Conservation (phyloP, 2,113 vertebrate genomes). For the Galemys pyrenaicus region DNA sequence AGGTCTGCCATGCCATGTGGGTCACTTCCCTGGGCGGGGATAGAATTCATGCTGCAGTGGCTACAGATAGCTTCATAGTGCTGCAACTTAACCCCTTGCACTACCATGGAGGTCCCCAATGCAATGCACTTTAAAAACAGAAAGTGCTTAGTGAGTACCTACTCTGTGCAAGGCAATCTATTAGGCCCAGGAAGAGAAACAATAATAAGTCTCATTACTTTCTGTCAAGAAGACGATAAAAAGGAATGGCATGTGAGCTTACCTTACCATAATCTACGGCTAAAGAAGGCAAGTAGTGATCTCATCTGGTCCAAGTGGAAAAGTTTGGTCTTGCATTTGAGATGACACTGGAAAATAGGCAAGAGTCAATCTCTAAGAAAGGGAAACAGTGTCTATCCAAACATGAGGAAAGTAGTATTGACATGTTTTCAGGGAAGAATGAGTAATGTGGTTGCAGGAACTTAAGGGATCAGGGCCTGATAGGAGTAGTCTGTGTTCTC, state of each 20-base stretch:
- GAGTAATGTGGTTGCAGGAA: neutral
- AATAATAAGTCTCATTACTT: constrained; percentile 18
- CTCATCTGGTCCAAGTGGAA: neutral
- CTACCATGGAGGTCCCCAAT: too few relatives aligned
- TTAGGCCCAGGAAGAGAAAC: neutral
- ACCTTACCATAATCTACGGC: neutral
- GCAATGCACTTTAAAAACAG: neutral
- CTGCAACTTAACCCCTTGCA: too few relatives aligned
- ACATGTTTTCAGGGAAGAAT: neutral
- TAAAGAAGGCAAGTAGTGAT: neutral
- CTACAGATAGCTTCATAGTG: too few relatives aligned
- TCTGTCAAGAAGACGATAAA: neutral
- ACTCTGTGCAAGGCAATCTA: neutral
- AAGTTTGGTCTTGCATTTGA: neutral
- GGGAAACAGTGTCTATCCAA: neutral
- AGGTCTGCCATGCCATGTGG: too few relatives aligned
- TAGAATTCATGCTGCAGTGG: too few relatives aligned
- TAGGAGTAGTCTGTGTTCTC: neutral
- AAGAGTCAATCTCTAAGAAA: neutral
- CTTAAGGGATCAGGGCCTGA: neutral
- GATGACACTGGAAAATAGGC: neutral
- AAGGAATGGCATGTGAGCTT: neutral
- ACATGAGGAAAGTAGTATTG: neutral
- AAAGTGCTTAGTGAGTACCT: neutral
- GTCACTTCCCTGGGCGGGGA: too few relatives aligned